Evolutionary conservation across 2,797 vertebrate species (phyloP).

Genomic region (Avahi laniger): DNA sequence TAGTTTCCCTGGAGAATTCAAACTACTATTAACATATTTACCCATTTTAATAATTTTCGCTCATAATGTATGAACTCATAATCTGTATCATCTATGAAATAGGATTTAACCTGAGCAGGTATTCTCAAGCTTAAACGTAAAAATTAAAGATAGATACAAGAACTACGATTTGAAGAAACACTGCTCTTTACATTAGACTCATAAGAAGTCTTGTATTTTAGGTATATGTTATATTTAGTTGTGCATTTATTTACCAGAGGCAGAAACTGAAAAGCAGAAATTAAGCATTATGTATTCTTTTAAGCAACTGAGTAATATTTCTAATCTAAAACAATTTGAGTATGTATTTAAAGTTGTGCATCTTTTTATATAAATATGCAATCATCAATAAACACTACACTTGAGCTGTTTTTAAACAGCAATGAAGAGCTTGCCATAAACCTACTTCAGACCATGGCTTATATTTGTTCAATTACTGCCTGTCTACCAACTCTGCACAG

Average conservation of each 20-base stretch:
- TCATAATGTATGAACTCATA: background rate
- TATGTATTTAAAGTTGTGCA: background rate
- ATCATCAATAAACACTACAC: conserved; percentile 20
- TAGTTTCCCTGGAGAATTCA: conserved; percentile 32
- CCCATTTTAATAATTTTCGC: background rate
- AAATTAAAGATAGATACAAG: conserved; percentile 49
- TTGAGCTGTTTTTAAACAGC: conserved; percentile 34
- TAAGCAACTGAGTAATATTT: conserved; percentile 35
- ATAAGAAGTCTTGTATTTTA: conserved; percentile 19
- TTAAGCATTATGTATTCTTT: background rate
- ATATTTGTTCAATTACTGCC: background rate
- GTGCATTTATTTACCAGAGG: conserved; percentile 5
- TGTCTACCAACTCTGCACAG: background rate
- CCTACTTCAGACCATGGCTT: background rate
- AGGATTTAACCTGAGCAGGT: conserved; percentile 30
- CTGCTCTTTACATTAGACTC: background rate
- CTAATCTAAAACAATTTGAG: conserved; percentile 12
- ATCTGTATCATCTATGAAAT: conserved; percentile 27
- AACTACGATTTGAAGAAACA: conserved; percentile 32
- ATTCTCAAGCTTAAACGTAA: conserved; percentile 35
- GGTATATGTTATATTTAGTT: conserved; percentile 20
- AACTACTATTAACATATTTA: conserved; percentile 1
- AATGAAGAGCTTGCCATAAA: conserved; percentile 22
- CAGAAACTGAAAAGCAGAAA: conserved; percentile 8
- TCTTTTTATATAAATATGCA: conserved; percentile 27